Evolutionary conservation across 2,797 vertebrate species (phyloP).

Genomic region (Squalus acanthias): DNA sequence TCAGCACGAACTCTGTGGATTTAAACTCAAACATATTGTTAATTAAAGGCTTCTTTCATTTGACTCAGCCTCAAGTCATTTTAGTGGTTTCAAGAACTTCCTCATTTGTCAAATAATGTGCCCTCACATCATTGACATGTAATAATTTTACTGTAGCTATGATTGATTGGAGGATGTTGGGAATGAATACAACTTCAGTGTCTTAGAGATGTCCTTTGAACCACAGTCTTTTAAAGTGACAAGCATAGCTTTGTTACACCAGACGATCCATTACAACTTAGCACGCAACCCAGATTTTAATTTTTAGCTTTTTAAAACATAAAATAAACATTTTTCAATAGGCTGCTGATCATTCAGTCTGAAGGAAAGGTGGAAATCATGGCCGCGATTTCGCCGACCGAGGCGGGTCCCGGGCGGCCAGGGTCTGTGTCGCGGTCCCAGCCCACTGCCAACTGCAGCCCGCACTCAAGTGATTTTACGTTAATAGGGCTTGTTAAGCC

Average conservation of each 20-base stretch:
- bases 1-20: not conserved
- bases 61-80: not conserved
- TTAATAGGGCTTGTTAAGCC: too few species aligned
- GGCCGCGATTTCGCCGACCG: too few species aligned
- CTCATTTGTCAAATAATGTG: not conserved
- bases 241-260: not conserved
- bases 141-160: not conserved
- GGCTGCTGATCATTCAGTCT: not conserved
- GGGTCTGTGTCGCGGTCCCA: too few species aligned
- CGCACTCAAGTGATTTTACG: too few species aligned
- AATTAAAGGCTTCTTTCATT: not conserved
- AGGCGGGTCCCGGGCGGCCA: too few species aligned
- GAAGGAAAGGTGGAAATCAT: not conserved
- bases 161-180: conserved; percentile 25
- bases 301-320: not conserved
- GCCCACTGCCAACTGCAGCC: too few species aligned
- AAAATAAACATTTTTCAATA: not conserved
- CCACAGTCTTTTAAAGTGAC: not conserved
- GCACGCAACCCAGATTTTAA: not conserved
- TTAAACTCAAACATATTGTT: not conserved
- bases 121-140: not conserved
- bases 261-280: not conserved
- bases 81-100: not conserved
- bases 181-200: not conserved
- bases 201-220: not conserved